phyloP scores from a whole-genome alignment of 2,113 vertebrate genomes.

The Gila orcuttii region DNA sequence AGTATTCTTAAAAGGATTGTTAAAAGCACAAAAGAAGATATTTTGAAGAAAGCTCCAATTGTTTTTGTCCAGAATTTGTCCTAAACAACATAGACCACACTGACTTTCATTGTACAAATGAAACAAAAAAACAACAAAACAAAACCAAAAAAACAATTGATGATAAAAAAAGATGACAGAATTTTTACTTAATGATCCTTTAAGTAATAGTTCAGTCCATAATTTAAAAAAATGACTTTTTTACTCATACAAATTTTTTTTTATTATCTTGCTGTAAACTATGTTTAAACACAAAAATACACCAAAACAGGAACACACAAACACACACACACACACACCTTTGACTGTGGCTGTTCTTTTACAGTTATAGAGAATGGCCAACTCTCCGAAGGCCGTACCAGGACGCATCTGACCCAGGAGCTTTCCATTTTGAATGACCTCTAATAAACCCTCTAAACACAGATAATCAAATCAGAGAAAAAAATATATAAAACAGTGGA shows the following conservation, averaged over 20 bases:
- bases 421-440: conserved; percentile 78
- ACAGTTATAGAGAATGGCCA: conserved; percentile 83
- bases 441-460: conserved; percentile 74
- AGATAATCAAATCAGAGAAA: not conserved
- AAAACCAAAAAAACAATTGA: no score
- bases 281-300: not conserved
- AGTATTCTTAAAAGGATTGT: not conserved
- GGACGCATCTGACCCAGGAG: conserved; percentile 77
- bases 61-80: not conserved
- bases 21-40: not conserved
- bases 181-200: no score
- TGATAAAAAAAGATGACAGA: no score
- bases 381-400: conserved; percentile 81
- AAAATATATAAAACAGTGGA: not conserved
- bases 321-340: conserved; percentile 63
- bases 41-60: not conserved
- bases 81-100: not conserved
- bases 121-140: no score
- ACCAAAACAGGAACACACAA: not conserved
- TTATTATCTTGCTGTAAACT: no score
- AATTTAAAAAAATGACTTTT: no score
- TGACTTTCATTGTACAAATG: no score
- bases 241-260: no score
- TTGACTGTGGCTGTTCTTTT: conserved; percentile 82
- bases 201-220: no score